These are phyloP conservation scores for Fregetta grallaria DNA, from an alignment of 2,113 vertebrate genomes.

Conservation along the genomic window DNA sequence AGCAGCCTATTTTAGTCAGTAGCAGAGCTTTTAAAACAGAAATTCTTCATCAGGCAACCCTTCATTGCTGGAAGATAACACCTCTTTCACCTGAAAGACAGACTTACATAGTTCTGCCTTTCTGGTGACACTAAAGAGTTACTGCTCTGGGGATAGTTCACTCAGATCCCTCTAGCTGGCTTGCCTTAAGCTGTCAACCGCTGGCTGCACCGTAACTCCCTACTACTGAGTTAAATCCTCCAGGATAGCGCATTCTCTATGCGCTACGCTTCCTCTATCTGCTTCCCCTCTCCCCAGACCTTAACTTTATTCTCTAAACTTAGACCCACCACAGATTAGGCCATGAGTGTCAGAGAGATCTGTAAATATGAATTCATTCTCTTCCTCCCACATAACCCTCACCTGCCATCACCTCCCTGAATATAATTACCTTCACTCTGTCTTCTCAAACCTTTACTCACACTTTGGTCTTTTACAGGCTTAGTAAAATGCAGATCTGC, in stretches of 20 bases:
- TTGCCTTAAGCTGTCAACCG: not conserved
- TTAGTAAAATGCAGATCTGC: not conserved
- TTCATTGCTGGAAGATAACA: constrained; percentile 24
- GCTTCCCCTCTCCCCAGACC: not conserved
- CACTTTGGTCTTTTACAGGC: constrained; percentile 30
- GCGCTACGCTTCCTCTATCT: not conserved
- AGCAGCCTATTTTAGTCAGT: constrained; percentile 2
- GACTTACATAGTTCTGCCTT: constrained; percentile 37
- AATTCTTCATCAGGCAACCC: not conserved
- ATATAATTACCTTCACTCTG: constrained; percentile 20
- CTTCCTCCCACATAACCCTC: constrained; percentile 43
- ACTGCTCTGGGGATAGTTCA: not conserved
- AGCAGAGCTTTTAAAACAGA: constrained; percentile 26
- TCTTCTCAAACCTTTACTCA: constrained; percentile 32
- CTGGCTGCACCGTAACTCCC: not conserved
- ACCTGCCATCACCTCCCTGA: constrained; percentile 55
- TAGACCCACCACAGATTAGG: constrained; percentile 14
- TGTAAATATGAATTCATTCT: constrained; percentile 5
- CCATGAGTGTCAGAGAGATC: not conserved
- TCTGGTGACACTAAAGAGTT: constrained; percentile 49
- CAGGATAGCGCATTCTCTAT: not conserved
- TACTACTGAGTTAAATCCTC: not conserved
- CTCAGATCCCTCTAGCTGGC: not conserved
- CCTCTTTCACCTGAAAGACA: constrained; percentile 45
- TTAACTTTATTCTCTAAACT: constrained; percentile 37